Evolutionary conservation across 37 sponge, comb jelly and placozoan species (phyloP).

Genomic region (Ianthella basta): DNA sequence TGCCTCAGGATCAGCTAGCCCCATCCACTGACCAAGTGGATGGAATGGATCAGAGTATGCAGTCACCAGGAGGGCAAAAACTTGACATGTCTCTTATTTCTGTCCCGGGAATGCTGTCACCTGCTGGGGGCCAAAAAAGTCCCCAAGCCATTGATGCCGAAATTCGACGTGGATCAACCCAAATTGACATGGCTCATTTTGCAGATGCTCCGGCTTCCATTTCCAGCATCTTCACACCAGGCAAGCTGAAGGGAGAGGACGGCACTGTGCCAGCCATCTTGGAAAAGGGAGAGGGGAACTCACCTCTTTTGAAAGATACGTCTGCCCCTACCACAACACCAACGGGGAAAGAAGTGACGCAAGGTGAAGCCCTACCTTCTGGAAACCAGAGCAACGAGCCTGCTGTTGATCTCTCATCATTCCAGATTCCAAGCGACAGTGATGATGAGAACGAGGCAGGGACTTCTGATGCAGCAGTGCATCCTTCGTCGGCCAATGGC

Average conservation of each 20-base stretch:
- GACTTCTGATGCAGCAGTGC: not conserved
- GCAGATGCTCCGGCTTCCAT: conserved; percentile 19
- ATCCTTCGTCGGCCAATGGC: not conserved
- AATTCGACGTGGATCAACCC: not conserved
- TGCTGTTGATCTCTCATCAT: not conserved
- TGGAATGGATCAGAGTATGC: conserved; percentile 16
- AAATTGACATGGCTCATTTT: conserved; percentile 33
- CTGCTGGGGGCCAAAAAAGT: not conserved
- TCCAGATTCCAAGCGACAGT: conserved; percentile 19
- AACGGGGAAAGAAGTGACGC: no score
- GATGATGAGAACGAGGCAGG: conserved; percentile 17
- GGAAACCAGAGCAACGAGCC: no score
- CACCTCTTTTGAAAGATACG: no score
- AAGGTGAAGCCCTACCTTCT: no score
- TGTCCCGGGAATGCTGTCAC: not conserved
- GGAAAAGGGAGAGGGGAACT: no score
- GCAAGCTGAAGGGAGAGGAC: not conserved
- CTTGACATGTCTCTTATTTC: conserved; percentile 28
- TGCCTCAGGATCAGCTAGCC: conserved; percentile 3
- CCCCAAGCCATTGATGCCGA: not conserved
- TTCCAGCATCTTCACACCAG: not conserved
- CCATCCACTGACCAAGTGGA: not conserved
- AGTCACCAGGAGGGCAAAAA: not conserved
- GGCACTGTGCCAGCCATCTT: no score
- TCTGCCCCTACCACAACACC: no score